These are phyloP conservation scores for Sebastes dallii DNA, from an alignment of 2,797 vertebrate species.

Conservation along the genomic window DNA sequence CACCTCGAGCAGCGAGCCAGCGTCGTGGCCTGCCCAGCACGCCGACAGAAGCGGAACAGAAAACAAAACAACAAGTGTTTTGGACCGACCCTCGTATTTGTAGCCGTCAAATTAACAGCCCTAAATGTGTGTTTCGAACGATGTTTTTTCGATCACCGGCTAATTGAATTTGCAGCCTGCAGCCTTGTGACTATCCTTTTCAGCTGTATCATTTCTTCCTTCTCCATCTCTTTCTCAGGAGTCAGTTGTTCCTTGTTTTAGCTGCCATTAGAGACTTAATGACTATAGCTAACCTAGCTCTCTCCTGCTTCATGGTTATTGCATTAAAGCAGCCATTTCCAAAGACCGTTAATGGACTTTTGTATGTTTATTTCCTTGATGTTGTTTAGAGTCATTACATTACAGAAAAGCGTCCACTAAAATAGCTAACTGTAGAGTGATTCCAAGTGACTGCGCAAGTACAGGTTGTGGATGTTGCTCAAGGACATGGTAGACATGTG, in stretches of 20 bases:
- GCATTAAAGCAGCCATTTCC: conserved; percentile 51
- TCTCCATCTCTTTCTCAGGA: conserved; percentile 41
- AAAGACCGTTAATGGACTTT: conserved; percentile 37
- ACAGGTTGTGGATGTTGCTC: conserved; percentile 23
- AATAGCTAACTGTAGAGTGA: neutral
- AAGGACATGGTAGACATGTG: conserved; percentile 9
- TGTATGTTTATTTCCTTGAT: conserved; percentile 61
- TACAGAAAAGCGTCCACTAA: conserved; percentile 7
- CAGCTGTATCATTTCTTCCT: conserved; percentile 32
- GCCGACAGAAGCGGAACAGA: conserved; percentile 47
- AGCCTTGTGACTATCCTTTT: conserved; percentile 61
- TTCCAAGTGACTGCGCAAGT: conserved; percentile 27
- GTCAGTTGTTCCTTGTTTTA: conserved; percentile 53
- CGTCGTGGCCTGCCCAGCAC: conserved; percentile 20
- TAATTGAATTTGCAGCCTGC: conserved; percentile 64
- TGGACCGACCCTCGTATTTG: conserved; percentile 49
- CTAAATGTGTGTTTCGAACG: conserved; percentile 29
- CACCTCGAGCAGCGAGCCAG: conserved; percentile 37
- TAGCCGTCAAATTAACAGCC: conserved; percentile 61
- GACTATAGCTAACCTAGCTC: conserved; percentile 51
- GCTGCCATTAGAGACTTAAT: conserved; percentile 59
- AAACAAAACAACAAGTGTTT: conserved; percentile 58
- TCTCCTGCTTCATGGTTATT: conserved; percentile 62
- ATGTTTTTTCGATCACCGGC: conserved; percentile 12
- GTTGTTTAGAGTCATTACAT: conserved; percentile 56